Conservation (phyloP, 64 coral and sea anemone genomes). For the Pocillopora verrucosa region DNA sequence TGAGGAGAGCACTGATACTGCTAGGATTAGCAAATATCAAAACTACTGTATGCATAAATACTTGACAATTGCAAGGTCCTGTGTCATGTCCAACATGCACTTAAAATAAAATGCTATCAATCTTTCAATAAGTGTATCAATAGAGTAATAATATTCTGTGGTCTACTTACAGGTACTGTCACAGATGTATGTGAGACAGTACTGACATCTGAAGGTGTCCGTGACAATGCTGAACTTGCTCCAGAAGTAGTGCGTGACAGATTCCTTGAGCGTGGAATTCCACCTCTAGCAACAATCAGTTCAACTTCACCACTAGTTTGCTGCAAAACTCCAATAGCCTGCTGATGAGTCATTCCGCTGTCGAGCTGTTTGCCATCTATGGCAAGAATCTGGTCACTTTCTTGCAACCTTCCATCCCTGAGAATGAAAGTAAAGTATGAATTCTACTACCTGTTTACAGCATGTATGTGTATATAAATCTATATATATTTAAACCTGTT, state of each 20-base stretch:
- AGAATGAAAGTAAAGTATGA: background rate
- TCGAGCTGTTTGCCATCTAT: constrained; percentile 88
- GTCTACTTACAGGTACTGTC: constrained; percentile 64
- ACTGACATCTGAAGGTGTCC: constrained; percentile 87
- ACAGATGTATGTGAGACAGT: constrained; percentile 74
- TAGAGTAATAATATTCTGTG: too few species aligned
- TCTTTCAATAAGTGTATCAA: too few species aligned
- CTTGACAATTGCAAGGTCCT: too few species aligned
- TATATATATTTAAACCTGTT: too few species aligned
- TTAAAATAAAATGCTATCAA: too few species aligned
- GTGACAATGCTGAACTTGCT: constrained; percentile 81
- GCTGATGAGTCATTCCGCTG: constrained; percentile 92
- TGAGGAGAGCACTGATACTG: too few species aligned
- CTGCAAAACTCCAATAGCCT: constrained; percentile 95
- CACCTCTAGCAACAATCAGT: constrained; percentile 91
- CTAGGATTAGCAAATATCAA: too few species aligned
- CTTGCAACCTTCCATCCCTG: constrained; percentile 90
- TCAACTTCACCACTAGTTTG: constrained; percentile 90
- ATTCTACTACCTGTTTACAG: background rate
- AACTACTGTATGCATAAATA: too few species aligned
- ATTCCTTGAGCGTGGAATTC: constrained; percentile 75
- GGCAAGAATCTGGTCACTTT: constrained; percentile 97
- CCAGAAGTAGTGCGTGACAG: constrained; percentile 86
- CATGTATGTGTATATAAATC: too few species aligned
- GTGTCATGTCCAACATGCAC: too few species aligned